Evolutionary conservation across 2,113 vertebrate species (phyloP).

Genomic region (Arothron firmamentum): DNA sequence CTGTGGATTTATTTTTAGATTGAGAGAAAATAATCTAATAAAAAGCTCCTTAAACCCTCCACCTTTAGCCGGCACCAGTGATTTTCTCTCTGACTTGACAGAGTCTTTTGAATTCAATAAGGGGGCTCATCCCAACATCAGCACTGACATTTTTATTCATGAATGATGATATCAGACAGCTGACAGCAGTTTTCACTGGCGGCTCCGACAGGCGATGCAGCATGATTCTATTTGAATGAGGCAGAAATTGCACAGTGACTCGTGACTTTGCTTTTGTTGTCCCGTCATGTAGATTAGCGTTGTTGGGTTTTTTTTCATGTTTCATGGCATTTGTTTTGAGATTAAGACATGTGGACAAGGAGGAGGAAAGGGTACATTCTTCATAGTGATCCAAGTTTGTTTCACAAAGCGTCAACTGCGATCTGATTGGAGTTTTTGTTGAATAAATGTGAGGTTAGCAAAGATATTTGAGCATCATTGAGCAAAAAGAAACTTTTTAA

Average conservation of each 20-base stretch:
- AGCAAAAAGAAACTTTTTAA: no score
- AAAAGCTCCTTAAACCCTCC: constrained; percentile 26
- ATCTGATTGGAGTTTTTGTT: not conserved
- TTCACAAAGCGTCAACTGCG: not conserved
- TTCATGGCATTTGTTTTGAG: not conserved
- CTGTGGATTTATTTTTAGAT: constrained; percentile 41
- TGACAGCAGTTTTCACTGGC: constrained; percentile 17
- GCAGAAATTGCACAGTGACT: constrained; percentile 6
- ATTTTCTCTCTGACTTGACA: constrained; percentile 35
- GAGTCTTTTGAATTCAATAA: constrained; percentile 21
- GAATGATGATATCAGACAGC: constrained; percentile 30
- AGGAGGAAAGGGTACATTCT: not conserved
- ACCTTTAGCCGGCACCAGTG: constrained; percentile 40
- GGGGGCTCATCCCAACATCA: constrained; percentile 15
- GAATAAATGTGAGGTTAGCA: not conserved
- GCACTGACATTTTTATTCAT: constrained; percentile 28
- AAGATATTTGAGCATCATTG: no score
- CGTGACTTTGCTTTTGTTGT: constrained; percentile 27
- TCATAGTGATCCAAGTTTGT: no score
- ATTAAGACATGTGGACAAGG: not conserved
- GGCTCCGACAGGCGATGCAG: constrained; percentile 12
- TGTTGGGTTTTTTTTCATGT: not conserved
- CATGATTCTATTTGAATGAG: constrained; percentile 20
- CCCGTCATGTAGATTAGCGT: constrained; percentile 9
- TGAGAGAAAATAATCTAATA: constrained; percentile 38